phyloP scores from a whole-genome alignment of 1,140 invertebrate species.

The Coelopa frigida region DNA sequence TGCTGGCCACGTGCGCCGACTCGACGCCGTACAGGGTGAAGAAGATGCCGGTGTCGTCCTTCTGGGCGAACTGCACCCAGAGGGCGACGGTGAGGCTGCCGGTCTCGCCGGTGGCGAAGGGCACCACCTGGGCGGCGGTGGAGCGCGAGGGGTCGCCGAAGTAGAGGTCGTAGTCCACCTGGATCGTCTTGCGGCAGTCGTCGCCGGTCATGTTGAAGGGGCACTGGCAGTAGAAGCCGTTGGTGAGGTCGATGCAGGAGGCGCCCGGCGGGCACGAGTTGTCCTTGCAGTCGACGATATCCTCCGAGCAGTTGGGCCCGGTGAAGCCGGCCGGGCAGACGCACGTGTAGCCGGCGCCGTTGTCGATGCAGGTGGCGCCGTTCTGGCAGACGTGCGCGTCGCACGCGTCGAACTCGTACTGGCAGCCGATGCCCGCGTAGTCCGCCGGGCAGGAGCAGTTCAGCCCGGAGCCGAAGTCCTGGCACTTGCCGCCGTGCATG shows the following conservation, averaged over 20 bases:
- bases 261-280: slow-evolving; percentile 91
- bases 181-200: slow-evolving; percentile 93
- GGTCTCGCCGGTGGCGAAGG: slow-evolving; percentile 71
- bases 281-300: slow-evolving; percentile 87
- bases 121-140: slow-evolving; percentile 81
- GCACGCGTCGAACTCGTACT: slow-evolving; percentile 90
- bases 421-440: slow-evolving; percentile 82
- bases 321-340: slow-evolving; percentile 73
- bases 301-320: slow-evolving; percentile 85
- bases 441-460: slow-evolving; percentile 87
- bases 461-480: slow-evolving; percentile 89
- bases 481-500: slow-evolving; percentile 89
- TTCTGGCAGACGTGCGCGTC: slow-evolving; percentile 82
- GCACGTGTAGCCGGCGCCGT: slow-evolving; percentile 77
- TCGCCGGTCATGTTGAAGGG: slow-evolving; percentile 94
- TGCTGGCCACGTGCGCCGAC: slow-evolving; percentile 70
- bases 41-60: slow-evolving; percentile 85
- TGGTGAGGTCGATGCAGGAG: slow-evolving; percentile 87
- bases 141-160: slow-evolving; percentile 84
- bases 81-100: slow-evolving; percentile 81
- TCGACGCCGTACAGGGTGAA: slow-evolving; percentile 85
- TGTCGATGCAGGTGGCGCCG: slow-evolving; percentile 82
- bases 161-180: slow-evolving; percentile 92
- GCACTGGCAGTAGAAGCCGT: slow-evolving; percentile 90
- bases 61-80: slow-evolving; percentile 92